These are phyloP conservation scores for Cervus canadensis DNA, from an alignment of 2,113 vertebrate genomes.

Conservation along the genomic window DNA sequence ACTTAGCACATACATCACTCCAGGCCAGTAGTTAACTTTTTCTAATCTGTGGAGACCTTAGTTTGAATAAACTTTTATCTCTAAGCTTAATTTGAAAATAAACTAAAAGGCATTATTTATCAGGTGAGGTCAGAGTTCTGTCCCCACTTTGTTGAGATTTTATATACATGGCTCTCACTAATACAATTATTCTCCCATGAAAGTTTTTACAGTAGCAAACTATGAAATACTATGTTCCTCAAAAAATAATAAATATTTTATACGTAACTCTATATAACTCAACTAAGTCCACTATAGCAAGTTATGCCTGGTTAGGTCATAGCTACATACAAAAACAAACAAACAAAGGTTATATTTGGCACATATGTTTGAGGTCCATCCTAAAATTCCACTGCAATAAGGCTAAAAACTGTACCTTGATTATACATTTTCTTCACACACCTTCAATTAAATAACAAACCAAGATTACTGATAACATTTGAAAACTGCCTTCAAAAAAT, in stretches of 20 bases:
- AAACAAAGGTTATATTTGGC: background rate
- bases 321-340: background rate
- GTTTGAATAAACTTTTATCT: background rate
- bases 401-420: background rate
- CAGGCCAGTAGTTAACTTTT: background rate
- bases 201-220: background rate
- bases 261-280: background rate
- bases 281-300: background rate
- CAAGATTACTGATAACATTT: background rate
- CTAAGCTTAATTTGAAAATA: background rate
- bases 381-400: constrained; percentile 3
- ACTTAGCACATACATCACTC: background rate
- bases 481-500: background rate
- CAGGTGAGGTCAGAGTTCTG: background rate
- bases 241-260: background rate
- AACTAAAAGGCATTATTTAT: background rate
- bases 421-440: background rate
- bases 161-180: background rate
- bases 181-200: background rate
- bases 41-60: background rate
- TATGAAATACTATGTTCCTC: background rate
- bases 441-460: background rate
- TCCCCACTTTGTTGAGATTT: background rate
- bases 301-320: background rate
- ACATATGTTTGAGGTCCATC: background rate